Conservation (phyloP, 2,113 vertebrate genomes). For the Thomomys bottae region DNA sequence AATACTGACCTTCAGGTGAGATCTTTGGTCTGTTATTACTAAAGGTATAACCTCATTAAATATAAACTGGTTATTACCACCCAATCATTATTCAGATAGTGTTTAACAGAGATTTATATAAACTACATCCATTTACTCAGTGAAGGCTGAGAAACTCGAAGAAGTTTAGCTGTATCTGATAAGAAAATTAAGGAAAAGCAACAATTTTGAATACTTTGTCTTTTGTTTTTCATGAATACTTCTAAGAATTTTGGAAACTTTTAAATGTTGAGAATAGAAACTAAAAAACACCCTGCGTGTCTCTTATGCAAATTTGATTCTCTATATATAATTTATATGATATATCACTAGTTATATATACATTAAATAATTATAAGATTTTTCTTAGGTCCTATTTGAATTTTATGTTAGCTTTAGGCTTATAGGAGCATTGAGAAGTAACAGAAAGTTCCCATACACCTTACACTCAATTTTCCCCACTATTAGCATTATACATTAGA, state of each 20-base stretch:
- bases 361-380: slow-evolving; percentile 16
- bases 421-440: not conserved
- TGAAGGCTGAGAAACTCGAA: not conserved
- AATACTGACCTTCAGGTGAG: slow-evolving; percentile 41
- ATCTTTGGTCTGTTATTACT: slow-evolving; percentile 11
- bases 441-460: not conserved
- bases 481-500: not conserved
- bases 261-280: not conserved
- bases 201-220: not conserved
- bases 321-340: not conserved
- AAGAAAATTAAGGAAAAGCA: slow-evolving; percentile 14
- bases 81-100: not conserved
- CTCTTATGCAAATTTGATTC: slow-evolving; percentile 14
- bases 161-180: not conserved
- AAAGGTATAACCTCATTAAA: slow-evolving; percentile 56
- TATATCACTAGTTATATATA: not conserved
- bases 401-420: slow-evolving; percentile 9
- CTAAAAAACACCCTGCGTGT: not conserved
- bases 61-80: not conserved
- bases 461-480: not conserved
- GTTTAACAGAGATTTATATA: not conserved
- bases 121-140: not conserved
- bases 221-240: not conserved
- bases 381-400: not conserved
- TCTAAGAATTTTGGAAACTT: not conserved